These are phyloP conservation scores for Lepilemur ruficaudatus DNA, from an alignment of 2,797 vertebrate genomes.

Conservation along the genomic window DNA sequence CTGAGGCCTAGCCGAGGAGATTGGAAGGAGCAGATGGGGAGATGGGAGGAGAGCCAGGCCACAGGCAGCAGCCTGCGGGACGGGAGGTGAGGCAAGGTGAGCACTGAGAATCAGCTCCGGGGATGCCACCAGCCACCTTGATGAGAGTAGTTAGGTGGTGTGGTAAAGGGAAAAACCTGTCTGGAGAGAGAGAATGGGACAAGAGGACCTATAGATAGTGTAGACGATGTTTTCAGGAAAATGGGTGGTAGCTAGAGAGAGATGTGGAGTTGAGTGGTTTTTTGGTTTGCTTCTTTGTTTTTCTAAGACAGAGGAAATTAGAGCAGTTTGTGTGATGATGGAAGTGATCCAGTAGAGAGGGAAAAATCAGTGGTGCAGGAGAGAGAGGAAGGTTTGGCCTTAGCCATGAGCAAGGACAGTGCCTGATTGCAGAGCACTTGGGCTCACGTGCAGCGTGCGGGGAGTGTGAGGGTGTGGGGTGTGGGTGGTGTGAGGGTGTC, in stretches of 20 bases:
- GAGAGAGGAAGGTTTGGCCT: neutral
- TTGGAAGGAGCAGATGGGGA: neutral
- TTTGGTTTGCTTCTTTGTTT: neutral
- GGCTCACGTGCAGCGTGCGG: neutral
- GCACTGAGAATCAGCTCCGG: neutral
- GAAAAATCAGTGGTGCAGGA: neutral
- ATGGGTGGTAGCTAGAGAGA: neutral
- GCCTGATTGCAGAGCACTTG: rapidly evolving
- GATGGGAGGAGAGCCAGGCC: neutral
- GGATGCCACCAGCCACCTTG: neutral
- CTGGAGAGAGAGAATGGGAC: neutral
- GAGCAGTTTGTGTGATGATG: slow-evolving; percentile 17
- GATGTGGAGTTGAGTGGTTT: neutral
- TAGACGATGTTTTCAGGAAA: neutral
- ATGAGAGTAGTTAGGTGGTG: neutral
- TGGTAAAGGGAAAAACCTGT: neutral
- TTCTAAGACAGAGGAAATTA: neutral
- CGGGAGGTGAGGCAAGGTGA: neutral
- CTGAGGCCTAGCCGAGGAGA: neutral
- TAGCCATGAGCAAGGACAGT: neutral
- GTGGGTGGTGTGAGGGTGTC: neutral
- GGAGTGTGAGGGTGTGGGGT: too few species aligned
- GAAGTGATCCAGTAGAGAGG: neutral
- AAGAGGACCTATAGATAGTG: rapidly evolving
- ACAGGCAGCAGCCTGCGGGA: neutral